Evolutionary conservation across 1,140 invertebrate genomes (phyloP).

Genomic region (Ceratitis capitata): DNA sequence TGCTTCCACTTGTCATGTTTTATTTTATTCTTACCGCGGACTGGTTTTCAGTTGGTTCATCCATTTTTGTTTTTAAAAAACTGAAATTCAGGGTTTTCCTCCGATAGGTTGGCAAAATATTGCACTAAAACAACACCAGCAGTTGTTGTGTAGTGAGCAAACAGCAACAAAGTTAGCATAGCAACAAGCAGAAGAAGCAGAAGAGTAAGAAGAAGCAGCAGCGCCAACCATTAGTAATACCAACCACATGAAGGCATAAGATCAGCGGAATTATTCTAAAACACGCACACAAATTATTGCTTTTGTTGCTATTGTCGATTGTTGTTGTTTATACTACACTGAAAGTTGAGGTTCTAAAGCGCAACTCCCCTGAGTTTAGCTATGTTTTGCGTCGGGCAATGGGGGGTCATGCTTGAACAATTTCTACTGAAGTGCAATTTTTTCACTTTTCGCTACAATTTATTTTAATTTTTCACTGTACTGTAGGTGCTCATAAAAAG

Average conservation of each 20-base stretch:
- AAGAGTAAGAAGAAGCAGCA: neutral
- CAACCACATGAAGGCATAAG: conserved; percentile 22
- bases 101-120: neutral
- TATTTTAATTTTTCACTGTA: neutral
- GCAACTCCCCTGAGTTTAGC: neutral
- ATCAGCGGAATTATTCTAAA: neutral
- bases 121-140: neutral
- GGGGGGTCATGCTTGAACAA: conserved; percentile 58
- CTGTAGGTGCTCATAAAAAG: neutral
- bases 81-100: conserved; percentile 11
- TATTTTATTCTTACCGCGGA: neutral
- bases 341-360: neutral
- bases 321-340: conserved; percentile 42
- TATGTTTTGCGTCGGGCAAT: neutral
- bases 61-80: conserved; percentile 17
- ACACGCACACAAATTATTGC: conserved; percentile 38
- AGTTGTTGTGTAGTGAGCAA: too few species aligned
- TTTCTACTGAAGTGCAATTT: conserved; percentile 58
- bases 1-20: neutral
- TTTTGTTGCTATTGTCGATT: conserved; percentile 42
- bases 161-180: neutral
- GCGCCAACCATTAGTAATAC: neutral
- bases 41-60: neutral
- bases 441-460: conserved; percentile 1
- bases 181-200: neutral